Base-by-base conservation (phyloP, 2,113 vertebrate species). In the Thamnophis sirtalis region DNA sequence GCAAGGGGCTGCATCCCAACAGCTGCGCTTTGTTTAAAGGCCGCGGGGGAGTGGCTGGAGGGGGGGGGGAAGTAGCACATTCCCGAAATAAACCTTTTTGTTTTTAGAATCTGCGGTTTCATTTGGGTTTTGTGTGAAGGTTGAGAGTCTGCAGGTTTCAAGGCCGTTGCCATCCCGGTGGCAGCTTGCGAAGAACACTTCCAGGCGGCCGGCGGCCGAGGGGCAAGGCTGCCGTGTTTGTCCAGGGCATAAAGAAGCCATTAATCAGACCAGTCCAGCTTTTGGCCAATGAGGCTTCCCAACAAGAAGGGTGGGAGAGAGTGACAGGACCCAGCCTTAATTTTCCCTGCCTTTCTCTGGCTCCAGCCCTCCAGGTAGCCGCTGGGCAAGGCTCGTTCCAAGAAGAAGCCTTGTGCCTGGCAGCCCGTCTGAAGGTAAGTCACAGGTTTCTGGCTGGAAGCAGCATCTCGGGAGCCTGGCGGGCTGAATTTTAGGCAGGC, bases 381-480 rank as follows among this genome's bases (percentile, higher is more conserved):
- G 43, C 22, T 24, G 84, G 33, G 73, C 73, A 80, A 43, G 33
- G 6, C 73, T n/a, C n/a, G n/a, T n/a, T n/a, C n/a, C n/a, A n/a
- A n/a, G n/a, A n/a, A n/a, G n/a, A n/a, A n/a, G n/a, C n/a, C n/a
- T 80, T 43, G 17, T 8, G 73, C 73, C 84, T 50, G 48, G 84
- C 43, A 50, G 15, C 84, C 48, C 26, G 84, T 3, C 73, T 9
- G 73, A 43, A 80, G 73, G 73, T 80, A 43, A 38, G 73, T 43
- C 33, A 21, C 17, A 3, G 73, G 17, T 80, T 38, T 19, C 68
- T 80, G 68, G 6, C 15, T 38, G 19, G 68, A 80, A 38, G 33
- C 0, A 38, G 15, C 0, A 1, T 17, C n/a, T 19, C 13, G 0
- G 68, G n/a, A 33, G 28, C 63, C 33, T 13, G 2, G n/a, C 15